Conservation (phyloP, 2,113 vertebrate species). For the Accipiter cooperii region DNA sequence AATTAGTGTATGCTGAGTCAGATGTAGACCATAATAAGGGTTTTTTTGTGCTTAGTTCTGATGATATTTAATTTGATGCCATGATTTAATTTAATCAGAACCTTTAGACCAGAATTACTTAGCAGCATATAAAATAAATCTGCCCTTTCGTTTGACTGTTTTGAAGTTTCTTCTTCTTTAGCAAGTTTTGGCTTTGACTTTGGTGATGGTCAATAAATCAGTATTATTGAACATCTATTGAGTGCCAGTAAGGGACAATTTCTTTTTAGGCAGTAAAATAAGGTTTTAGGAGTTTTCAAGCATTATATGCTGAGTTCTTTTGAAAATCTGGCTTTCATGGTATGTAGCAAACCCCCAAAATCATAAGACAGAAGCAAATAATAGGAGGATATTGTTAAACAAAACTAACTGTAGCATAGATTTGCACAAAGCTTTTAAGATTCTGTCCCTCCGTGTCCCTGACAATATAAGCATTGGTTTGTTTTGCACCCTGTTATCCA, state of each 20-base stretch:
- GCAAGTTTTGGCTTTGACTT: background rate
- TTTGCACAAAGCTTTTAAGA: background rate
- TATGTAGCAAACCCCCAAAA: background rate
- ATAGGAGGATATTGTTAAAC: background rate
- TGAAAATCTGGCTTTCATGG: background rate
- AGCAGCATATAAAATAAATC: background rate
- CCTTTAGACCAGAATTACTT: background rate
- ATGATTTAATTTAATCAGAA: background rate
- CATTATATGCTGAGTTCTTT: background rate
- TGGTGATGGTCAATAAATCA: background rate
- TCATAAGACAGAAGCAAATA: background rate
- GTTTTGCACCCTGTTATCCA: background rate
- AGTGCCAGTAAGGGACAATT: background rate
- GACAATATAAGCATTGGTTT: background rate
- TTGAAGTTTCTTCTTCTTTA: background rate
- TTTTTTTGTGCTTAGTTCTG: background rate
- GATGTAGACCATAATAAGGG: background rate
- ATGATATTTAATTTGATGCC: background rate
- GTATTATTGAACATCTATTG: background rate
- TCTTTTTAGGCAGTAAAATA: background rate
- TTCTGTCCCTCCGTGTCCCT: background rate
- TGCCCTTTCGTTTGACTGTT: background rate
- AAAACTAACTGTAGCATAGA: background rate
- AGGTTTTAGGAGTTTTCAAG: background rate
- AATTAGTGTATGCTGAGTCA: background rate